Evolutionary conservation across 2,888 invertebrate genomes (phyloP), one percentile per base, ranked within the genome.

Genomic region (Argyresthia goedartella): DNA sequence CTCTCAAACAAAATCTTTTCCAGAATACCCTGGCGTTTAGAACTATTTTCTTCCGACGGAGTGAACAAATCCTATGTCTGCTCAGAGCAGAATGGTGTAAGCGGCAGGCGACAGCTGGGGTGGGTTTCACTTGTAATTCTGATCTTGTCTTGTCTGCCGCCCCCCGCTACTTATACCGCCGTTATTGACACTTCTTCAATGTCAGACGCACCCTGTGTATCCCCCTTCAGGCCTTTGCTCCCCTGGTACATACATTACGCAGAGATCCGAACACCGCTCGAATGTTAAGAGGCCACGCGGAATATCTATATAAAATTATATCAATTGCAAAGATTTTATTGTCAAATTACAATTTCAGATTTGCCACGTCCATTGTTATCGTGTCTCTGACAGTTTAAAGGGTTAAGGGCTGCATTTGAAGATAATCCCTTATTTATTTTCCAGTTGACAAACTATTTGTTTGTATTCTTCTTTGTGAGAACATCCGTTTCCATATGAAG

Each of bases 141-240:
- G 81, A 76, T 84, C 85, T 85, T 87, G 87, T 87, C 76, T 73
- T 71, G 64, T 16, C 68, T 69, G 69, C 67, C 75, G 76, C 76
- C 81, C 84, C 81, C 76, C 68, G 72, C 85, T 82, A 82, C 85
- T 87, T 87, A 85, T 87, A 81, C 86, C 84, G 75, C 81, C 72
- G 82, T 87, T 87, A 87, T 87, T 86, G 87, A 81, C 87, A 87
- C 87, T 87, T 86, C 87, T 87, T 87, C 87, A 87, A 84, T 87
- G 87, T 87, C 87, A 87, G 78, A 69, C 86, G 85, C 87, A 87
- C 86, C 87, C 87, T 60, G 75, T 67, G 67, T 71, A 68, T 73
- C 79, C 77, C 71, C 72, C 57, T 73, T 70, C 73, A 67, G 73
- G 71, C 69, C 73, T 68, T 65, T 58, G 59, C 62, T 69, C 66